A percentile compares a stretch with the other conserved stretches of the same genome.
Evolutionary conservation across 2,113 vertebrate genomes (phyloP).

Genomic region (Bettongia penicillata): DNA sequence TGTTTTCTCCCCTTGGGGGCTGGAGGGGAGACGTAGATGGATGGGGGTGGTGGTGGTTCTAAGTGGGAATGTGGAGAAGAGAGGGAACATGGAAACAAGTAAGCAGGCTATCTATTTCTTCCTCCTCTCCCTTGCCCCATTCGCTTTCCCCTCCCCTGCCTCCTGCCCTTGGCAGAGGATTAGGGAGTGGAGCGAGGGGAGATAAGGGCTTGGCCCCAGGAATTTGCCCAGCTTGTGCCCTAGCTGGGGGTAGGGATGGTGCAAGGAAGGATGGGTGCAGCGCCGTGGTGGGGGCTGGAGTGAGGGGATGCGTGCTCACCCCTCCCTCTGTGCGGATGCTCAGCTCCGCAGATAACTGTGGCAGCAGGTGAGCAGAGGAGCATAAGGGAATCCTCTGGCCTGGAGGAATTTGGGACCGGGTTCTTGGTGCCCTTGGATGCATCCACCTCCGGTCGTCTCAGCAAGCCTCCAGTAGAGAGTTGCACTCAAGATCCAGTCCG

Average conservation of each 20-base stretch:
- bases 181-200: neutral
- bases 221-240: neutral
- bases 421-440: neutral
- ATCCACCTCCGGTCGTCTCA: neutral
- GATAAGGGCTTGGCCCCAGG: neutral
- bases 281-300: neutral
- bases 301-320: neutral
- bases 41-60: neutral
- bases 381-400: neutral
- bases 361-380: slow-evolving; percentile 50
- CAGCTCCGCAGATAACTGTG: neutral
- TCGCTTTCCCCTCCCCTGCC: neutral
- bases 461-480: neutral
- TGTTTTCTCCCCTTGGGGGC: neutral
- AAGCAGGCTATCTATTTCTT: neutral
- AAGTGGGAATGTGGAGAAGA: neutral
- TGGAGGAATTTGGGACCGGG: neutral
- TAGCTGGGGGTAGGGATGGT: neutral
- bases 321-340: neutral
- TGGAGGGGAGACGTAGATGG: neutral
- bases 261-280: neutral
- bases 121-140: neutral
- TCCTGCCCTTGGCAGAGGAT: neutral
- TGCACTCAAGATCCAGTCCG: neutral
- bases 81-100: neutral